Percentiles rank a stretch among this genome's conserved stretches.
Conservation (phyloP, 2,113 vertebrate genomes). For the Ictalurus punctatus region DNA sequence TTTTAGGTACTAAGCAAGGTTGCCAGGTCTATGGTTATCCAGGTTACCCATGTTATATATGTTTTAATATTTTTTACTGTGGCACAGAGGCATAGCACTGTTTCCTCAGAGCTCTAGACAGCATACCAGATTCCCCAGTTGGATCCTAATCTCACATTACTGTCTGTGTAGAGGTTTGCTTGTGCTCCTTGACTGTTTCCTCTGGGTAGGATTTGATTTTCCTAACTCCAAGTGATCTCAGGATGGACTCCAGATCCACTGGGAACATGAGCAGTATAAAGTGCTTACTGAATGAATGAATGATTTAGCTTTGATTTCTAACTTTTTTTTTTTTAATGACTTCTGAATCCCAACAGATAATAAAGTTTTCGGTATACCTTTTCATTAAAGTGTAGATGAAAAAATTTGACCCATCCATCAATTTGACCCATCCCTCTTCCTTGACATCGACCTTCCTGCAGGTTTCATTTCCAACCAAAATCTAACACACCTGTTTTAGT, state of each 20-base stretch:
- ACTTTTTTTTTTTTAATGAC: background rate
- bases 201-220: background rate
- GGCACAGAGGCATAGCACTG: background rate
- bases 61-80: background rate
- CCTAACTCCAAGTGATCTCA: background rate
- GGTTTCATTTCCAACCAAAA: too few relatives aligned
- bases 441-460: too few relatives aligned
- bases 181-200: background rate
- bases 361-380: background rate
- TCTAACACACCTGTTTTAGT: too few relatives aligned
- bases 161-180: background rate
- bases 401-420: background rate
- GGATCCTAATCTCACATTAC: background rate
- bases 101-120: background rate
- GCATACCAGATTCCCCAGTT: background rate
- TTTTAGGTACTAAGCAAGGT: background rate
- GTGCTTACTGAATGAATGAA: background rate
- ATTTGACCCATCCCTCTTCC: background rate
- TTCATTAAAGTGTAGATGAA: background rate
- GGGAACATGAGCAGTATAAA: too few relatives aligned
- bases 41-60: background rate
- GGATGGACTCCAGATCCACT: background rate
- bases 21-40: background rate
- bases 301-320: background rate
- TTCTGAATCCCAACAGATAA: background rate